phyloP scores from a whole-genome alignment of 2,888 invertebrate species.

The Chirona hameri region DNA sequence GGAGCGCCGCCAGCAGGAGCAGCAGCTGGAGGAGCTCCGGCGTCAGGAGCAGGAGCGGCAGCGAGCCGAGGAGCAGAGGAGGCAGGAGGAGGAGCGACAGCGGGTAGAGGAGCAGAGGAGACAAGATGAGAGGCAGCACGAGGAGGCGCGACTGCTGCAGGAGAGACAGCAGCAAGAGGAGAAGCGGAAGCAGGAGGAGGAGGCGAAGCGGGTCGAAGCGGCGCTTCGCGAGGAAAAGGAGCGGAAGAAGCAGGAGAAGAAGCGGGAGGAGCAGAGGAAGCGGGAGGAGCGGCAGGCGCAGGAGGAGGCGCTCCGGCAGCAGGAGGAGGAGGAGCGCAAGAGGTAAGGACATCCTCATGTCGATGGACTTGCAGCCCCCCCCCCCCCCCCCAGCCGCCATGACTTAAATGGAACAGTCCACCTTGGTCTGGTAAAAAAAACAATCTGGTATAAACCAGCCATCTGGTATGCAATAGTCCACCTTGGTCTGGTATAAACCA shows the following conservation, averaged over 20 bases:
- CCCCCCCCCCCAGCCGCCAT: no score
- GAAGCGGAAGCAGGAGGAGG: conserved; percentile 42
- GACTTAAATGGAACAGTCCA: no score
- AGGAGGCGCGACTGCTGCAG: conserved; percentile 37
- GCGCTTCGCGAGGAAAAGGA: conserved; percentile 31
- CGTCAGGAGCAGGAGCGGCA: conserved; percentile 41
- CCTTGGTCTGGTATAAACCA: no score
- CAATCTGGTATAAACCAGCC: no score
- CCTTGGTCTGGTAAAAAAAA: no score
- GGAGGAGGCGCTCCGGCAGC: conserved; percentile 33
- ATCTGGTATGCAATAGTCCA: no score
- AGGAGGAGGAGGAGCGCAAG: conserved; percentile 52
- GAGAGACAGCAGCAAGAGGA: conserved; percentile 37
- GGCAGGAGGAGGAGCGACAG: not conserved
- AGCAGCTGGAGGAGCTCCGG: conserved; percentile 43
- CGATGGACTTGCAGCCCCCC: no score
- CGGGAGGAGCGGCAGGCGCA: conserved; percentile 28
- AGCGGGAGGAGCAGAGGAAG: conserved; percentile 33
- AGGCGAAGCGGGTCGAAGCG: conserved; percentile 10
- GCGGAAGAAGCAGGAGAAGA: conserved; percentile 28
- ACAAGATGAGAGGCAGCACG: not conserved
- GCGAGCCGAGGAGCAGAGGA: conserved; percentile 42
- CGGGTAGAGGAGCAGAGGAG: not conserved
- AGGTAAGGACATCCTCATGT: conserved; percentile 43
- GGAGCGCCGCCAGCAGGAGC: conserved; percentile 46